phyloP scores from a whole-genome alignment of 2,888 invertebrate genomes.

The Theretra japonica region DNA sequence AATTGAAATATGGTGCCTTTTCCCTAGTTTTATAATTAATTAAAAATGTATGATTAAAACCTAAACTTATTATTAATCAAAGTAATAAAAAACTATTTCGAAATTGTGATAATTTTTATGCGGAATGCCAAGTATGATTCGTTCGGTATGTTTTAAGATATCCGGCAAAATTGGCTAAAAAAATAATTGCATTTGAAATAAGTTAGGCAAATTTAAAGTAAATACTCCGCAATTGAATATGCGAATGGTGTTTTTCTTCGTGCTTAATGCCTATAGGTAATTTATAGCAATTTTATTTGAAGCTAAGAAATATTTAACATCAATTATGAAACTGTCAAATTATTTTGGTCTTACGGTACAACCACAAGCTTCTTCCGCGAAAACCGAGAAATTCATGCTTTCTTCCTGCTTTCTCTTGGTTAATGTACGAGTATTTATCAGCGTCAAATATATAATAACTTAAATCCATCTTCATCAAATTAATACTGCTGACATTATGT shows the following conservation, averaged over 20 bases:
- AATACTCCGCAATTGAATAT: conserved; percentile 1
- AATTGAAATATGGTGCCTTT: too few relatives aligned
- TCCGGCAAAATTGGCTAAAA: background rate
- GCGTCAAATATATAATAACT: conserved; percentile 5
- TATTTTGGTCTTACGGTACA: background rate
- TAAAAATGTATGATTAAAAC: too few relatives aligned
- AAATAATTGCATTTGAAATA: background rate
- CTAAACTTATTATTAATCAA: too few relatives aligned
- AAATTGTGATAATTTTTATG: too few relatives aligned
- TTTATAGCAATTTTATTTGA: background rate
- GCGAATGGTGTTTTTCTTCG: background rate
- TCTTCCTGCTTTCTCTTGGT: conserved; percentile 19
- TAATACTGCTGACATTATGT: conserved; percentile 5
- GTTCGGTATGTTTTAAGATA: background rate
- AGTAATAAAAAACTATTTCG: too few relatives aligned
- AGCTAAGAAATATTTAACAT: background rate
- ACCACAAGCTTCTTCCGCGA: background rate
- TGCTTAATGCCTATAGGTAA: background rate
- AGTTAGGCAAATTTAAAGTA: background rate
- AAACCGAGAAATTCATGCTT: background rate
- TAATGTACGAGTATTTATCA: conserved; percentile 13
- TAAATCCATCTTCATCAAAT: conserved; percentile 36
- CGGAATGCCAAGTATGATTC: background rate
- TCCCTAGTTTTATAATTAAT: background rate
- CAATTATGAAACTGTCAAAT: background rate